These are phyloP conservation scores for Gymnarchus niloticus DNA, from an alignment of 2,113 vertebrate genomes.

Conservation along the genomic window DNA sequence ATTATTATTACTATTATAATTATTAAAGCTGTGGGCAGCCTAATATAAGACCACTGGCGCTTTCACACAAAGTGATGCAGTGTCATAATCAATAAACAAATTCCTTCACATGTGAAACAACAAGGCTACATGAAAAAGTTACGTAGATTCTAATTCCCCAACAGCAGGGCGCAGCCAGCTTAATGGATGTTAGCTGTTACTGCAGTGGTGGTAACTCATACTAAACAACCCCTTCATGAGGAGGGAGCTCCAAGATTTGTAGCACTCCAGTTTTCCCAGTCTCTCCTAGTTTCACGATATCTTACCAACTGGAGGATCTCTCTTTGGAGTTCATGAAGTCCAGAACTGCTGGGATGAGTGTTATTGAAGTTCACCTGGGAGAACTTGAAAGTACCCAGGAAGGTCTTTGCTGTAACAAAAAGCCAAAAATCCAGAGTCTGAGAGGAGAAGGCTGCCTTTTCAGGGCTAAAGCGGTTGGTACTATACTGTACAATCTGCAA, in stretches of 20 bases:
- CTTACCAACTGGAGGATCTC: slow-evolving; percentile 76
- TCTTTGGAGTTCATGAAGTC: slow-evolving; percentile 63
- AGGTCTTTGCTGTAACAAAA: slow-evolving; percentile 71
- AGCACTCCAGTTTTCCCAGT: not conserved
- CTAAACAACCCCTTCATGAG: not conserved
- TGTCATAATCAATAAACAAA: too few relatives aligned
- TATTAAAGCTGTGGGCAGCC: too few relatives aligned
- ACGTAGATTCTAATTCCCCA: too few relatives aligned
- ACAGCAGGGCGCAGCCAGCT: too few relatives aligned
- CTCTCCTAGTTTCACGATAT: not conserved
- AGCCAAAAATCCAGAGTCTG: not conserved
- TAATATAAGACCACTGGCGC: too few relatives aligned
- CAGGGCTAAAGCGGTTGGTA: not conserved
- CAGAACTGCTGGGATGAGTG: slow-evolving; percentile 54
- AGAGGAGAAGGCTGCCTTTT: not conserved
- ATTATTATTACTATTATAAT: too few relatives aligned
- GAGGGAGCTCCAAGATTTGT: not conserved
- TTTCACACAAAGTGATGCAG: too few relatives aligned
- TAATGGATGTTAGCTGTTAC: too few relatives aligned
- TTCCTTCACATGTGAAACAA: too few relatives aligned
- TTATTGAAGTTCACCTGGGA: slow-evolving; percentile 53
- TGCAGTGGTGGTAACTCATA: too few relatives aligned
- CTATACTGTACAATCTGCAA: too few relatives aligned
- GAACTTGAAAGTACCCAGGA: slow-evolving; percentile 73
- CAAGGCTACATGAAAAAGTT: too few relatives aligned